Evolutionary conservation across 1,140 invertebrate genomes (phyloP).

Genomic region (Drosophila yakuba): DNA sequence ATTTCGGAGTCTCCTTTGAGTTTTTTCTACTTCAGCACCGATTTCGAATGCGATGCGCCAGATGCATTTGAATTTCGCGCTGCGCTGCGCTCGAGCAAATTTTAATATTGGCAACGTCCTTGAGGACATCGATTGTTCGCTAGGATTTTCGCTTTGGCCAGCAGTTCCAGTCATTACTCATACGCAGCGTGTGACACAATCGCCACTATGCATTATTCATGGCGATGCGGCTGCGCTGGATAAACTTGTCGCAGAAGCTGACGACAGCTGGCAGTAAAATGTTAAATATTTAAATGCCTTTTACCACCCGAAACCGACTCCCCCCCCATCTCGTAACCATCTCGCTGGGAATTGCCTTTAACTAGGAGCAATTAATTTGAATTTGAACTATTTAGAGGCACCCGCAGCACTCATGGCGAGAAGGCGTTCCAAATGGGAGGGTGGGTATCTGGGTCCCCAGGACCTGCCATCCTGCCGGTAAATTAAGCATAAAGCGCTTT

Average conservation of each 20-base stretch:
- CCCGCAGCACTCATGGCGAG: slow-evolving; percentile 41
- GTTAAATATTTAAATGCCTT: slow-evolving; percentile 75
- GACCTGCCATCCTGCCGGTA: slow-evolving; percentile 58
- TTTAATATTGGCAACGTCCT: slow-evolving; percentile 78
- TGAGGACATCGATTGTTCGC: slow-evolving; percentile 59
- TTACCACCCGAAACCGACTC: slow-evolving; percentile 2
- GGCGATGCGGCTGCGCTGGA: slow-evolving; percentile 47
- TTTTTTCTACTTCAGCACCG: slow-evolving; percentile 24
- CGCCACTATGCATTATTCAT: slow-evolving; percentile 73
- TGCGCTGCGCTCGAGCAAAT: slow-evolving; percentile 71
- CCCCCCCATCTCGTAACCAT: slow-evolving; percentile 5
- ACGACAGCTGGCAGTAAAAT: slow-evolving; percentile 67
- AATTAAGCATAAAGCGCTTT: slow-evolving; percentile 83
- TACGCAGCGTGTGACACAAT: slow-evolving; percentile 73
- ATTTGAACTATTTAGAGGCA: slow-evolving; percentile 71
- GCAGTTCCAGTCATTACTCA: slow-evolving; percentile 71
- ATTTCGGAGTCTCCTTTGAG: slow-evolving; percentile 38
- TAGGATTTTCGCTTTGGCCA: slow-evolving; percentile 32
- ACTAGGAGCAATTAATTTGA: slow-evolving; percentile 75
- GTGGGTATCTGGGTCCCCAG: slow-evolving; percentile 8
- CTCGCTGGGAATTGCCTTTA: slow-evolving; percentile 53
- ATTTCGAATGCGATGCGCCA: slow-evolving; percentile 68
- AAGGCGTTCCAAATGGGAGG: slow-evolving; percentile 4
- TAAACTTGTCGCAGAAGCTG: slow-evolving; percentile 67
- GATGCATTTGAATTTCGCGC: slow-evolving; percentile 81